Percentiles rank a stretch among this genome's conserved stretches.
Evolutionary conservation across 2,888 invertebrate genomes (phyloP).

Genomic region (Troglohyphantes excavatus): DNA sequence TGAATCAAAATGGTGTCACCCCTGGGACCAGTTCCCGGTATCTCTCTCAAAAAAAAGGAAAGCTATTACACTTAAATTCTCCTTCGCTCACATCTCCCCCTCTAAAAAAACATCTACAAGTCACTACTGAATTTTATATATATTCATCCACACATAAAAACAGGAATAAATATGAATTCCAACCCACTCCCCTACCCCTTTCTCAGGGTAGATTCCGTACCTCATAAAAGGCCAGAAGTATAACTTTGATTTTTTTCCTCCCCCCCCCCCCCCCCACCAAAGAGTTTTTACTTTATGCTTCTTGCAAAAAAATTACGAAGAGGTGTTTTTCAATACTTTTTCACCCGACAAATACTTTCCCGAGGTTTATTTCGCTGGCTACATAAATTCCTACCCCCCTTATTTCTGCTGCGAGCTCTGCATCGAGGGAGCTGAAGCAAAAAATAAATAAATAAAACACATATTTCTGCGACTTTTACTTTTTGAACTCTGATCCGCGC

Average conservation of each 20-base stretch:
- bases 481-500: neutral
- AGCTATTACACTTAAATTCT: slow-evolving; percentile 21
- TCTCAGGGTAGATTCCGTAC: too few relatives aligned
- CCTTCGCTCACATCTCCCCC: neutral
- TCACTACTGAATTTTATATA: slow-evolving; percentile 1
- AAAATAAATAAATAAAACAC: neutral
- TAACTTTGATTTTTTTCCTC: neutral
- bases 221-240: slow-evolving; percentile 12
- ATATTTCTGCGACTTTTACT: neutral
- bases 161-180: slow-evolving; percentile 51
- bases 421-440: neutral
- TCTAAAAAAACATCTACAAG: slow-evolving; percentile 16
- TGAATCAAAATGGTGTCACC: slow-evolving; percentile 52
- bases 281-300: neutral
- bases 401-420: neutral
- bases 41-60: slow-evolving; percentile 14
- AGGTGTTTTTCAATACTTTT: slow-evolving; percentile 50
- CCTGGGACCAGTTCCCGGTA: slow-evolving; percentile 25
- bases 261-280: too few relatives aligned
- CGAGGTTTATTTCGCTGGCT: slow-evolving; percentile 16
- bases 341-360: slow-evolving; percentile 31
- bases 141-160: slow-evolving; percentile 9
- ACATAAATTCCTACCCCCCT: neutral
- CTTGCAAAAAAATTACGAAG: slow-evolving; percentile 33
- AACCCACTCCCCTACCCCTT: too few relatives aligned